These are phyloP conservation scores for Sminthurinus aureus DNA, from an alignment of 2,888 invertebrate genomes.

Conservation along the genomic window DNA sequence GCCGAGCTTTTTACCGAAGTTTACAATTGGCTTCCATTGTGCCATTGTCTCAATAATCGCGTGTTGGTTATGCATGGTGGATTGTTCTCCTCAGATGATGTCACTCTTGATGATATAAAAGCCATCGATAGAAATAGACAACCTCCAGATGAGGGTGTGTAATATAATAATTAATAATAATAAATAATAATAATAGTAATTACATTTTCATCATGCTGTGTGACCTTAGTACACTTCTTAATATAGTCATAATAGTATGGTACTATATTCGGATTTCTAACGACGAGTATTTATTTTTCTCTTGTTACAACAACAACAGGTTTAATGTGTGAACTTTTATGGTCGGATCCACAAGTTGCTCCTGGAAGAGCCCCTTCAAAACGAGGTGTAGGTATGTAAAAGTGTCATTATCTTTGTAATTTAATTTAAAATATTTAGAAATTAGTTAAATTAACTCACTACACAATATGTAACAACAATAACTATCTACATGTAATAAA, in stretches of 20 bases:
- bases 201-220: not conserved
- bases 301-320: constrained; percentile 64
- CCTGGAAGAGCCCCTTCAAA: constrained; percentile 90
- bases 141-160: constrained; percentile 89
- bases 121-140: constrained; percentile 91
- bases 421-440: too few relatives aligned
- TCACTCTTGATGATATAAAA: constrained; percentile 91
- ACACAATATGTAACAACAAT: too few relatives aligned
- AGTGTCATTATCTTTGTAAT: too few relatives aligned
- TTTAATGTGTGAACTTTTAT: constrained; percentile 96
- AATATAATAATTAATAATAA: too few relatives aligned
- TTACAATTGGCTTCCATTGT: constrained; percentile 96
- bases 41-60: constrained; percentile 90
- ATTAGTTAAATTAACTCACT: too few relatives aligned
- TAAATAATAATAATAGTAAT: not conserved
- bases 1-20: constrained; percentile 98
- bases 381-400: constrained; percentile 96
- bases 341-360: constrained; percentile 97
- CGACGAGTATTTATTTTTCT: too few relatives aligned
- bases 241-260: too few relatives aligned
- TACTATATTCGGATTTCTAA: too few relatives aligned
- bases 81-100: constrained; percentile 89
- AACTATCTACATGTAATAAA: too few relatives aligned
- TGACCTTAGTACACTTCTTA: too few relatives aligned
- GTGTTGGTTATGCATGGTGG: constrained; percentile 94